Base-by-base conservation (phyloP, 2,113 vertebrate genomes). In the Erythrocebus patas region DNA sequence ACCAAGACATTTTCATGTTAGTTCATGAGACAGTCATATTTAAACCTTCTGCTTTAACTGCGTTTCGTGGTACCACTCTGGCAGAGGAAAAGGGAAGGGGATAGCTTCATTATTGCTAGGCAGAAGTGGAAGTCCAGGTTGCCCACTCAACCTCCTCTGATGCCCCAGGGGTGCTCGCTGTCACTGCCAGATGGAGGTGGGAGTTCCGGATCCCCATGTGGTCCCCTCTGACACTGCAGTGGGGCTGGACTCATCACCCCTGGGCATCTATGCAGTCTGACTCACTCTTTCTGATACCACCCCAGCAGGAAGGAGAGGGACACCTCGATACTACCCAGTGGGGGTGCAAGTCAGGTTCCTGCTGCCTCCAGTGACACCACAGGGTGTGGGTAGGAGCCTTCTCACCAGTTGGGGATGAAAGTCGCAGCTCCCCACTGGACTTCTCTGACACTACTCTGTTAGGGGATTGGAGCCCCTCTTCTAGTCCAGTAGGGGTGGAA, bases 121-220 rank as follows among this genome's bases (percentile, higher is more conserved):
- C 4, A 30, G 17, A 25, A n/a, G 87, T 1, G 43, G n/a, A 38
- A 32, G 68, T 17, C 48, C 17, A 3, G 30, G 45, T 32, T 17
- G 14, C 55, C 13, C 23, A 13, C 22, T 57, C 11, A 3, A 3
- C 43, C 43, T 7, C 3, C 40, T 27, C 30, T 3, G 43, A 66
- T 0, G 9, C 25, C 10, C 10, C 1, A 3, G 8, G 50, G 32
- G 9, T 76, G 23, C 6, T 8, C 8, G 12, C 13, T 55, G 2
- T 83, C 27, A 43, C 0, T 1, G 10, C 88, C 32, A 1, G 5
- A 13, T 13, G 64, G 64, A 81, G 55, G 3, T 22, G 12, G 32
- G 73, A 50, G 45, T 64, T 70, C 32, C 20, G 80, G 79, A 68
- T 16, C 35, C 40, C 72, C 38, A 81, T 2, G 1, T 3, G 13